phyloP scores from a whole-genome alignment of 1,140 invertebrate genomes.

The Drosophila nasuta region DNA sequence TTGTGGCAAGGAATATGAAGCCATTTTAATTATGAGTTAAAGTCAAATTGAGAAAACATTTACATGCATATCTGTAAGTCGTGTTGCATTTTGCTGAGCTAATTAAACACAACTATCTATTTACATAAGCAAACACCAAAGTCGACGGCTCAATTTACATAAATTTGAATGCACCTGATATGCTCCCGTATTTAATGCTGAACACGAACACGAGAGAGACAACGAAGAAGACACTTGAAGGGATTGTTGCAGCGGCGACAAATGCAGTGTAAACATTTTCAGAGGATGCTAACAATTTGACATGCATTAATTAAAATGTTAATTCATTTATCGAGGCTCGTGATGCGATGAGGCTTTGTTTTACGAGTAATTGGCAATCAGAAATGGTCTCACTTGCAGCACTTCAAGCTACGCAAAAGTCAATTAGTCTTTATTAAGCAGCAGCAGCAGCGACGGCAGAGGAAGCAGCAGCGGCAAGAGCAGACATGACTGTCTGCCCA shows the following conservation, averaged over 20 bases:
- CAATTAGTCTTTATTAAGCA: conserved; percentile 82
- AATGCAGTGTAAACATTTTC: conserved; percentile 54
- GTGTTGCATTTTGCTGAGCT: conserved; percentile 40
- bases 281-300: conserved; percentile 49
- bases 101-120: conserved; percentile 69
- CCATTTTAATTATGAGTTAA: neutral
- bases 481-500: conserved; percentile 35
- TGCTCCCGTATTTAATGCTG: neutral
- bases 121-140: conserved; percentile 51
- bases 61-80: neutral
- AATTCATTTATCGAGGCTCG: conserved; percentile 75
- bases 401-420: conserved; percentile 58
- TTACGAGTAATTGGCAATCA: conserved; percentile 72
- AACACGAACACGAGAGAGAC: neutral
- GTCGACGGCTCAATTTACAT: conserved; percentile 62
- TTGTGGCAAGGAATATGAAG: neutral
- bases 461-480: too few species aligned
- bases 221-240: conserved; percentile 18
- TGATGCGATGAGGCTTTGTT: conserved; percentile 50
- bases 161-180: conserved; percentile 56
- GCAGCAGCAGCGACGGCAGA: conserved; percentile 9
- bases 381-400: conserved; percentile 18
- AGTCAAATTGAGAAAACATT: neutral
- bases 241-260: conserved; percentile 40
- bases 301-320: conserved; percentile 80